Conservation (phyloP, 1,140 invertebrate genomes). For the Formica exsecta region DNA sequence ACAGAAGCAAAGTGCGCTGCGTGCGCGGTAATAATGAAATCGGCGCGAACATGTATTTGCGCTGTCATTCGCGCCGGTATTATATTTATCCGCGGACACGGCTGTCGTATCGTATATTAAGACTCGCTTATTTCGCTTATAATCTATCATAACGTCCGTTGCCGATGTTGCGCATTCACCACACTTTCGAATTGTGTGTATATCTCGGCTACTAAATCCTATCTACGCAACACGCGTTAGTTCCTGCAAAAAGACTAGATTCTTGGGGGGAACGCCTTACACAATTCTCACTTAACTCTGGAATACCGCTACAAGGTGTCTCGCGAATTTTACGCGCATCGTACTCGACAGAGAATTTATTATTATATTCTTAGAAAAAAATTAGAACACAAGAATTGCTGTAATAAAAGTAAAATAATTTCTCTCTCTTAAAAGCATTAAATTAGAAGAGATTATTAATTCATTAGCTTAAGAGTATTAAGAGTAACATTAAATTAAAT, state of each 20-base stretch:
- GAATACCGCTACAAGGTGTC: slow-evolving; percentile 7
- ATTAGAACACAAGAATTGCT: background rate
- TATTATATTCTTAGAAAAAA: background rate
- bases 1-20: slow-evolving; percentile 34
- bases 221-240: slow-evolving; percentile 37
- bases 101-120: slow-evolving; percentile 76
- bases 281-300: slow-evolving; percentile 55
- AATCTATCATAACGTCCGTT: slow-evolving; percentile 78
- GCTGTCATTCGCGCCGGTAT: slow-evolving; percentile 62
- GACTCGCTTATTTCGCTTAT: slow-evolving; percentile 78
- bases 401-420: slow-evolving; percentile 17
- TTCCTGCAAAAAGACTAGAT: slow-evolving; percentile 33
- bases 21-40: slow-evolving; percentile 60
- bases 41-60: slow-evolving; percentile 62
- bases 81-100: slow-evolving; percentile 64
- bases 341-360: slow-evolving; percentile 29
- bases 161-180: slow-evolving; percentile 61
- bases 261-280: slow-evolving; percentile 40
- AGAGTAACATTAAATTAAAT: slow-evolving; percentile 18
- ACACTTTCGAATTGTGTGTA: slow-evolving; percentile 52
- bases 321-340: background rate
- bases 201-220: slow-evolving; percentile 42
- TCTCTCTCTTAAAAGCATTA: slow-evolving; percentile 22
- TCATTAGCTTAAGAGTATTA: slow-evolving; percentile 7
- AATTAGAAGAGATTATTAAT: background rate